phyloP scores from a whole-genome alignment of 1,140 invertebrate species.

The Episyrphus balteatus region DNA sequence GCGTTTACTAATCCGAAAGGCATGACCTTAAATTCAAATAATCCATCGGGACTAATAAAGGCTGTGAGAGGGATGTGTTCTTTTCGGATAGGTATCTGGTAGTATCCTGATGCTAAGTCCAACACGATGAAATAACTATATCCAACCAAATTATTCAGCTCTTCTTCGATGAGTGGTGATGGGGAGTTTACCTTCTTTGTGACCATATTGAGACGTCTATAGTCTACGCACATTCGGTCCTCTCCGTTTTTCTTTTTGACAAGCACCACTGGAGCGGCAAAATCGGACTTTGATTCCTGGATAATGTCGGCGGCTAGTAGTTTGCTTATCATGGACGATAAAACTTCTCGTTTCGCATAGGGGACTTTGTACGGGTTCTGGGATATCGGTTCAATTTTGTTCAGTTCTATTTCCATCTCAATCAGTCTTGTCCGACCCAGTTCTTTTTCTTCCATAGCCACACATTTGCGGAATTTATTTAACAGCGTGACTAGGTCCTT shows the following conservation, averaged over 20 bases:
- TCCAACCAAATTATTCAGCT: background rate
- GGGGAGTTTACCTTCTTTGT: background rate
- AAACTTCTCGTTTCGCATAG: background rate
- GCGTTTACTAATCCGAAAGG: conserved; percentile 30
- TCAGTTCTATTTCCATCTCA: background rate
- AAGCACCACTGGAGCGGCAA: too few species aligned
- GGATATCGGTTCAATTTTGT: background rate
- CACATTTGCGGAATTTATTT: background rate
- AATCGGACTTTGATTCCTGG: background rate
- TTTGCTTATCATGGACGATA: background rate
- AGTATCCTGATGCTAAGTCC: too few species aligned
- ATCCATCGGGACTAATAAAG: conserved; percentile 12
- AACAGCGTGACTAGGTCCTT: background rate
- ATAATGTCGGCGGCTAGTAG: background rate
- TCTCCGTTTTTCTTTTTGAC: conserved; percentile 38
- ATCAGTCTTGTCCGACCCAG: background rate
- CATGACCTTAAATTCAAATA: too few species aligned
- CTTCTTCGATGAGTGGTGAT: background rate
- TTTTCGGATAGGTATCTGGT: too few species aligned
- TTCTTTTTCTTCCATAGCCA: background rate
- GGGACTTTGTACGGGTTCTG: too few species aligned
- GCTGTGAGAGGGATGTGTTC: background rate
- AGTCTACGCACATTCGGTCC: conserved; percentile 35
- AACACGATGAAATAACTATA: background rate
- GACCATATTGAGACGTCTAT: background rate